Base-by-base conservation (phyloP, 2,113 vertebrate species). In the Otus sunia region DNA sequence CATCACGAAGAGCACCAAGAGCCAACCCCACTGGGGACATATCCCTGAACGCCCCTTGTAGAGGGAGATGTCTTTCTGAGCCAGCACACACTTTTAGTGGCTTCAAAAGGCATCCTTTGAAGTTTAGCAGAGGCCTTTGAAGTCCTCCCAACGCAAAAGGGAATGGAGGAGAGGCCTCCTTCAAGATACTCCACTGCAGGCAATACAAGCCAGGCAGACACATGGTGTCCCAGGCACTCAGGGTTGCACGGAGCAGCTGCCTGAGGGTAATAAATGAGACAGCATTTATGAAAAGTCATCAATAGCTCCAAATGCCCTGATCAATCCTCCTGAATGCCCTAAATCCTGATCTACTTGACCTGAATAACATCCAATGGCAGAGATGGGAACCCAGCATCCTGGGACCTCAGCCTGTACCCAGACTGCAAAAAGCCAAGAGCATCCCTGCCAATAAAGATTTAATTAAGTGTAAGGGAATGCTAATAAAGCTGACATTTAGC, bases 41-140 rank as follows among this genome's bases (percentile, higher is more conserved):
- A 52, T 94, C 86, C 75, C 43, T 25, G 22, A 56, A 88, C 58
- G 69, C 27, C 30, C 45, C 67, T 15, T 23, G 59, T n/a, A 55
- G 76, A 34, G 26, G 73, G 25, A 76, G 14, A 32, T 5, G 47
- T 4, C 34, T 86, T 86, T 86, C 4, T 55, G 39, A 84, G 86
- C 56, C 14, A 9, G 53, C 2, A 0, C 37, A 20, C 67, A 62
- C 67, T 95, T 74, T 9, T 17, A 88, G 45, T 7, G 4, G 86
- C 86, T 91, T 97, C 91, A 96, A 96, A 96, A 96, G 60, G 41
- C 76, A 50, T 60, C 88, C 95, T 96, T 92, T 96, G 95, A 97
- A 96, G 86, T 92, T 62, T 0, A 81, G 64, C 25, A 14, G 26
- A 86, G 83, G 53, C 71, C 67, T 96, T 94, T 96, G 92, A 96